These are phyloP conservation scores for Tachysurus fulvidraco DNA, from an alignment of 2,113 vertebrate genomes.

Conservation along the genomic window DNA sequence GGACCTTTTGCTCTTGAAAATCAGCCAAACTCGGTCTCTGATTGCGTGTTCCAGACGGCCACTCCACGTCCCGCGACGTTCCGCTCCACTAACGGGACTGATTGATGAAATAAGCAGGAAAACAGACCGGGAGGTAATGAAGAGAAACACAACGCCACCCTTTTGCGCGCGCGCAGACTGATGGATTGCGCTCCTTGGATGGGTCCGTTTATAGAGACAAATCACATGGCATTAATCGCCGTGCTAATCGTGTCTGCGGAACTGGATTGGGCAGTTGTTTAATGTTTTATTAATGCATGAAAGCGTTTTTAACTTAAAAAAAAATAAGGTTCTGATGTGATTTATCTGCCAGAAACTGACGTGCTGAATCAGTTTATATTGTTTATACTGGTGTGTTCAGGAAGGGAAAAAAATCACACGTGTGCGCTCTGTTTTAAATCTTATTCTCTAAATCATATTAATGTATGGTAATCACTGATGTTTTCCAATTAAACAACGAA, in stretches of 20 bases:
- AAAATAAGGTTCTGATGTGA: neutral
- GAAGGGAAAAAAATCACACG: neutral
- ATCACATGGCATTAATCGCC: slow-evolving; percentile 44
- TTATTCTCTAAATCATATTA: neutral
- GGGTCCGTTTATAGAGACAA: slow-evolving; percentile 42
- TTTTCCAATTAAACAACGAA: neutral
- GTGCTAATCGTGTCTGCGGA: slow-evolving; percentile 28
- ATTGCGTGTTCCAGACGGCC: neutral
- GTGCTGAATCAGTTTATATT: neutral
- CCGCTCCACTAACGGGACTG: slow-evolving; percentile 39
- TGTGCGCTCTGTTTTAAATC: neutral
- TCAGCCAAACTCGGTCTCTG: neutral
- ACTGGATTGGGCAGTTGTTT: neutral
- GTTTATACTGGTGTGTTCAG: no score
- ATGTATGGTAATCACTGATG: neutral
- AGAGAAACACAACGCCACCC: slow-evolving; percentile 56
- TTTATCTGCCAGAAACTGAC: neutral
- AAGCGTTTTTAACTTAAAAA: neutral
- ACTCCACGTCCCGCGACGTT: no score
- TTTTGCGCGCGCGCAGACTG: slow-evolving; percentile 45
- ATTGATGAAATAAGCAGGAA: slow-evolving; percentile 56
- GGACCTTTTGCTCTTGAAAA: neutral
- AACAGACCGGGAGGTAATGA: slow-evolving; percentile 51
- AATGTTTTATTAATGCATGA: neutral
- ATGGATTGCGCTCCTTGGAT: slow-evolving; percentile 44